Evolutionary conservation across 2,113 vertebrate species (phyloP), one percentile per base, ranked within the genome.

Genomic region (Amphiprion percula): DNA sequence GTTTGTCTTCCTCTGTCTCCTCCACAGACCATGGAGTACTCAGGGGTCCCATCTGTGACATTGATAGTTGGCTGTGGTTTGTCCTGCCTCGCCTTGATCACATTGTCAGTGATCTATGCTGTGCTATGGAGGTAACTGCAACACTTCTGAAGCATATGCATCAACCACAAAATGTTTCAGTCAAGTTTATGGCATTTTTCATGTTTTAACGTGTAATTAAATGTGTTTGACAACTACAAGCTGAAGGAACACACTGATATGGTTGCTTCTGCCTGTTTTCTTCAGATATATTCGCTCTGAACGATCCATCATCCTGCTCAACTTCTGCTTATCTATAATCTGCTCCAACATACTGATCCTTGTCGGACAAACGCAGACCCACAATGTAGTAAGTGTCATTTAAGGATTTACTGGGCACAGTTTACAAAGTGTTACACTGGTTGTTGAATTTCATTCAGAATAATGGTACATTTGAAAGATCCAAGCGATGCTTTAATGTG

Each of bases 311-410:
- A 99, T 99, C 91, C 92, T 99, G 80, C 99, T 99, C 90, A 99
- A 99, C 95, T 99, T 99, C 96, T 99, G 98, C 94, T 91, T 99
- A 59, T 99, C 98, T 26, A 99, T 99, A 92, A 96, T 99, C 93
- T 99, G 97, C 89, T 99, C 98, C 56, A 99, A 99, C 88, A 98
- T 99, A 83, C 95, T 99, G 89, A 99, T 99, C 83, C 91, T 99
- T 62, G 96, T 99, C 82, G 98, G 98, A 93, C 98, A 99, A 92
- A 99, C 98, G 58, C 98, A 99, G 94, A 98, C 97, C 6, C 98
- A 98, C 84, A 99, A 99, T 91, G 97, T 94, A 97, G 98, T 99
- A 96, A 94, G 88, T 86, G 68, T 63, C 24, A 59, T 78, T 52
- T 56, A 53, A 37, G 26, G 21, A 26, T 85, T 66, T 72, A 17